Conservation (phyloP, 2,888 invertebrate genomes). For the Oscheius myriophilus region DNA sequence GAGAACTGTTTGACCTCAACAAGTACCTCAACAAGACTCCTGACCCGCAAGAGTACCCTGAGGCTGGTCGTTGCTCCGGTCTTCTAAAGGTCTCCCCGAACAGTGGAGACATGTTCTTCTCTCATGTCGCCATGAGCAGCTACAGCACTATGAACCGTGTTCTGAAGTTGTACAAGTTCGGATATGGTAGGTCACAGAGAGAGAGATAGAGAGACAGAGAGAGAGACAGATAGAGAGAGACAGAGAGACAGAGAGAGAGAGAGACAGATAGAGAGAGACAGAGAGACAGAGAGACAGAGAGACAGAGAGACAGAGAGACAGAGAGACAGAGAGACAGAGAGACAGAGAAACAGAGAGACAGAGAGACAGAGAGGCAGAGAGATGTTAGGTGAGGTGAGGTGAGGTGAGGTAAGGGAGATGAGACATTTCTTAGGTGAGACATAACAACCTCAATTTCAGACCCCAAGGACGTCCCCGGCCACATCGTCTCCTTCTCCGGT, state of each 20-base stretch:
- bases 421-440: too few species aligned
- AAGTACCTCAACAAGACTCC: conserved; percentile 65
- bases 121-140: conserved; percentile 68
- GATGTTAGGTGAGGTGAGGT: too few species aligned
- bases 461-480: conserved; percentile 71
- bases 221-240: too few species aligned
- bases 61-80: conserved; percentile 65
- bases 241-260: too few species aligned
- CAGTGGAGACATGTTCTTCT: conserved; percentile 58
- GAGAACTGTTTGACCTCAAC: conserved; percentile 67
- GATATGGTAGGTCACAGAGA: conserved; percentile 74
- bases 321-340: too few species aligned
- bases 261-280: too few species aligned
- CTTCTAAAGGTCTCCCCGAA: conserved; percentile 63
- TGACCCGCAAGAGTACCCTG: conserved; percentile 58
- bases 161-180: conserved; percentile 76
- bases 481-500: conserved; percentile 68
- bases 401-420: too few species aligned
- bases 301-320: too few species aligned
- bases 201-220: background rate
- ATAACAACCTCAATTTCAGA: conserved; percentile 40
- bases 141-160: conserved; percentile 68
- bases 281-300: too few species aligned
- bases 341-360: too few species aligned
- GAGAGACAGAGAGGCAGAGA: too few species aligned